A percentile compares a stretch with the other conserved stretches of the same genome.
Evolutionary conservation across 2,888 invertebrate genomes (phyloP).

Genomic region (Dilophus febrilis): DNA sequence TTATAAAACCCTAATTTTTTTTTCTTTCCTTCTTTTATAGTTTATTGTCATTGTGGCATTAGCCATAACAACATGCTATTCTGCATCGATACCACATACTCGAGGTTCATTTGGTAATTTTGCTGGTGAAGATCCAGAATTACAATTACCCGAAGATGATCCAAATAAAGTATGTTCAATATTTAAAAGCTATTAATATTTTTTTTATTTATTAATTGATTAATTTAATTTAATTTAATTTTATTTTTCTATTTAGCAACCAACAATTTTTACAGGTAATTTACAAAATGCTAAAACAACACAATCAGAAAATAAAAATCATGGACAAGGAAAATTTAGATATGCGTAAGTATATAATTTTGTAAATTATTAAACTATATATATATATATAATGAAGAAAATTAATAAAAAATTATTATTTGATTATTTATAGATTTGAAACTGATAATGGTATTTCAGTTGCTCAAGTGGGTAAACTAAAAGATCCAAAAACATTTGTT

Average conservation of each 20-base stretch:
- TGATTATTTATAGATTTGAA: conserved; percentile 18
- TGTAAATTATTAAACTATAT: neutral
- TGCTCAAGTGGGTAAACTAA: conserved; percentile 27
- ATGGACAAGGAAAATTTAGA: conserved; percentile 25
- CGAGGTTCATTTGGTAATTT: neutral
- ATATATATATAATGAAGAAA: no score
- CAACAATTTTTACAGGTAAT: conserved; percentile 23
- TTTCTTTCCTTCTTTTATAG: neutral
- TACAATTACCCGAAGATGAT: neutral
- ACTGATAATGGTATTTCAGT: conserved; percentile 30
- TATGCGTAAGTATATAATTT: conserved; percentile 10
- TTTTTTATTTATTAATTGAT: neutral
- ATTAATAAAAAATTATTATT: neutral
- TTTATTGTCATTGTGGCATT: conserved; percentile 1
- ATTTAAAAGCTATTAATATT: neutral
- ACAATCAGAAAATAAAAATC: conserved; percentile 20
- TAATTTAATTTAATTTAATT: neutral
- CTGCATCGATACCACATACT: neutral
- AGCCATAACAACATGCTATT: neutral
- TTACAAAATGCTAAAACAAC: conserved; percentile 26
- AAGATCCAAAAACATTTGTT: conserved; percentile 28
- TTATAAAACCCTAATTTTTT: no score
- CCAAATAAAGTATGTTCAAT: neutral
- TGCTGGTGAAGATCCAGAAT: neutral
- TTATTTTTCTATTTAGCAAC: conserved; percentile 15